Percentiles rank a stretch among this genome's conserved stretches.
Evolutionary conservation across 1,140 invertebrate species (phyloP).

Genomic region (Colletes gigas): DNA sequence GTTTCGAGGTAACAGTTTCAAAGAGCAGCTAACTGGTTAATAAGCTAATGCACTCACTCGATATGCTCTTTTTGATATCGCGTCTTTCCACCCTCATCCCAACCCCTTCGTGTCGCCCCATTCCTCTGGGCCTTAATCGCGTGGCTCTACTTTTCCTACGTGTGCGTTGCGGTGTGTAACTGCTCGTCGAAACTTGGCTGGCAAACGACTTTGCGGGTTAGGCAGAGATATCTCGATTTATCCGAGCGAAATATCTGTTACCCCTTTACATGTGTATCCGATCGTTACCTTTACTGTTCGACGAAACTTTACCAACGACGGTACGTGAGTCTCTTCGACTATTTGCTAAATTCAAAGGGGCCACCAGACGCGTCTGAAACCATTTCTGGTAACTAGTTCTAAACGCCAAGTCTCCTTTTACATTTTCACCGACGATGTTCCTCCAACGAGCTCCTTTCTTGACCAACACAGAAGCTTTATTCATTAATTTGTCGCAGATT

Average conservation of each 20-base stretch:
- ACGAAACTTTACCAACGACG: conserved; percentile 55
- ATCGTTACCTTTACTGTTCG: conserved; percentile 57
- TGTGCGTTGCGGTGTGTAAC: not conserved
- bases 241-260: not conserved
- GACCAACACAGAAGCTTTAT: not conserved
- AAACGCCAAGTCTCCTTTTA: not conserved
- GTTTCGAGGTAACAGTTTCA: not conserved
- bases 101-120: no score
- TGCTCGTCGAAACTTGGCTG: conserved; percentile 55
- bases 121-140: no score
- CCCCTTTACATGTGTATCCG: conserved; percentile 26
- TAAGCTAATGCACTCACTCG: not conserved
- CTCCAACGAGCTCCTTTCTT: not conserved
- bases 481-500: not conserved
- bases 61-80: not conserved
- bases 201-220: conserved; percentile 63
- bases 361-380: not conserved
- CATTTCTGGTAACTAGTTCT: not conserved
- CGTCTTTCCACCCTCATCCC: not conserved
- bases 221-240: conserved; percentile 35
- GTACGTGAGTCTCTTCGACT: conserved; percentile 46
- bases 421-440: conserved; percentile 2
- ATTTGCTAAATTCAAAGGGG: conserved; percentile 22
- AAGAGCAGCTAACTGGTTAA: not conserved
- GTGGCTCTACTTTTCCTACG: not conserved